Base-by-base conservation (phyloP, 2,797 vertebrate species). In the Mycteria americana region DNA sequence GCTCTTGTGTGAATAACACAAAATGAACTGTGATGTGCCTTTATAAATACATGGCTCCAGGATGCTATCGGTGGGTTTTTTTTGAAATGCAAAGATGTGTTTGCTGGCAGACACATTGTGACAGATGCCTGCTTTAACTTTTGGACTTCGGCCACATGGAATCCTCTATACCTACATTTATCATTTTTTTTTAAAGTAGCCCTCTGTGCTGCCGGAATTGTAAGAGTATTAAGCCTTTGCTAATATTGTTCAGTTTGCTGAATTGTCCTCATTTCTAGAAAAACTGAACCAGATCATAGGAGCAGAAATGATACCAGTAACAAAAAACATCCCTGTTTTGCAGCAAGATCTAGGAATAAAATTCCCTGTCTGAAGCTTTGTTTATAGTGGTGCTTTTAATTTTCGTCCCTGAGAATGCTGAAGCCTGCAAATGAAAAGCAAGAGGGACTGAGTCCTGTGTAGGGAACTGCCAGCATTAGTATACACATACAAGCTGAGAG, bases 1-100 rank as follows among this genome's bases (percentile, higher is more conserved):
- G 41, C 18, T 24, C 43, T 28, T 57, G 12, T 4, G 53, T 2
- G 41, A 33, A 4, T 46, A 25, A 3, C 9, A 18, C 1, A 3
- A 18, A 30, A 33, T 2, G 19, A 39, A 5, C 77, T 59, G 35
- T 43, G 65, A 4, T 31, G 37, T 51, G 54, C 37, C 59, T 79
- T 19, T 22, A 9, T 0, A 43, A 37, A 39, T 11, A 18, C 41
- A 7, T 2, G 13, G 64, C 59, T 45, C 75, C 37, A 62, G 57
- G 48, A 35, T 18, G 53, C 31, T 73, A 15, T 4, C 69, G 43
- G 63, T 30, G 30, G 7, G 18, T 6, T 35, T n/a, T 37, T 35
- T 35, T 13, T 8, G 4, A 28, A 54, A 18, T 18, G 41, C 65
- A 54, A 35, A 50, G 9, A 0, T 2, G 4, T 6, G 30, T 69